phyloP scores from a whole-genome alignment of 2,888 invertebrate genomes.

The Lepidocyrtoides sp. region DNA sequence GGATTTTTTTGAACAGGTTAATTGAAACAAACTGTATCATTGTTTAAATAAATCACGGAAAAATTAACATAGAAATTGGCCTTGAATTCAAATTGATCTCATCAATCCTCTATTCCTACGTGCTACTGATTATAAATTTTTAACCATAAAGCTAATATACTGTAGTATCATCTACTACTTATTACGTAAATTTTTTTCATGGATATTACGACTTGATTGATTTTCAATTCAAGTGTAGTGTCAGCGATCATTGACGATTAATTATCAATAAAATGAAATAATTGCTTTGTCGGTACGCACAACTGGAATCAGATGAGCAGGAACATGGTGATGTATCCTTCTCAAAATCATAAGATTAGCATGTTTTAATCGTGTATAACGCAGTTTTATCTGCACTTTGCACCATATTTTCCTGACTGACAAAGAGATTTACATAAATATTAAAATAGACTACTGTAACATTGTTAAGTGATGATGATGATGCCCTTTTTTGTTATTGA shows the following conservation, averaged over 20 bases:
- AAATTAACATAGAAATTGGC: slow-evolving; percentile 4
- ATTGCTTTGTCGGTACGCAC: slow-evolving; percentile 23
- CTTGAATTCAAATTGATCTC: slow-evolving; percentile 3
- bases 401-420: neutral
- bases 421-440: neutral
- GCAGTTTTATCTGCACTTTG: neutral
- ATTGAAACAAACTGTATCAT: neutral
- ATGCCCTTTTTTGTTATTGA: slow-evolving; percentile 7
- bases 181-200: neutral
- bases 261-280: neutral
- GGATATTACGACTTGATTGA: neutral
- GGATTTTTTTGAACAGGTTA: neutral
- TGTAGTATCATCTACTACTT: no score
- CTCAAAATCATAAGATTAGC: slow-evolving; percentile 39
- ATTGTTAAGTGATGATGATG: neutral
- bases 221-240: neutral
- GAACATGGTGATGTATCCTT: neutral
- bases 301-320: neutral
- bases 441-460: neutral
- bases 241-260: neutral
- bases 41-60: slow-evolving; percentile 43
- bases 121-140: slow-evolving; percentile 1
- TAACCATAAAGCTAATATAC: no score
- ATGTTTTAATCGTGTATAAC: slow-evolving; percentile 15
- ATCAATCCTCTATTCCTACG: slow-evolving; percentile 6